phyloP scores from a whole-genome alignment of 2,113 vertebrate species.

The Rhegmatorhina hoffmannsi region DNA sequence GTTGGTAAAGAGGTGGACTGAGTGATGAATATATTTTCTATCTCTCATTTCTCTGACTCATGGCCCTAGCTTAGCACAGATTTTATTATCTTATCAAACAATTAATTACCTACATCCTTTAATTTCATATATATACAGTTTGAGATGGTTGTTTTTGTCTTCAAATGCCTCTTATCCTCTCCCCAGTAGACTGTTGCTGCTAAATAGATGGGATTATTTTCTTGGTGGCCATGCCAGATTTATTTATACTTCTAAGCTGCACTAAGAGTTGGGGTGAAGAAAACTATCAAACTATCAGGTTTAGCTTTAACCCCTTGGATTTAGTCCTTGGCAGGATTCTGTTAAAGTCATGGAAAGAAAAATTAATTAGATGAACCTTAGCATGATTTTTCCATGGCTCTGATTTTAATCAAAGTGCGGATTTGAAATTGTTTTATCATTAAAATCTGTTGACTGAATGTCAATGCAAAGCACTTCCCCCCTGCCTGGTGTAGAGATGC shows the following conservation, averaged over 20 bases:
- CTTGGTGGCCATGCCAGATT: conserved; percentile 21
- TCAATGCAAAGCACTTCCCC: background rate
- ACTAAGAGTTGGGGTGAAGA: conserved; percentile 5
- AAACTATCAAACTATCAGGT: background rate
- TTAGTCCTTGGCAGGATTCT: background rate
- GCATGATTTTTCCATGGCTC: conserved; percentile 49
- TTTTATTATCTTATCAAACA: conserved; percentile 51
- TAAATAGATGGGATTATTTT: conserved; percentile 56
- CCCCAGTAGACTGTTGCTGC: conserved; percentile 28
- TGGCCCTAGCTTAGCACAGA: conserved; percentile 6
- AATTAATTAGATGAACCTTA: conserved; percentile 39
- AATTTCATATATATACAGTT: conserved; percentile 21
- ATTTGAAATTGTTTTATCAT: conserved; percentile 59
- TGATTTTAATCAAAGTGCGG: conserved; percentile 64
- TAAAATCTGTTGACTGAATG: conserved; percentile 50
- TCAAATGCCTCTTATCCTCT: conserved; percentile 35
- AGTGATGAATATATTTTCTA: conserved; percentile 36
- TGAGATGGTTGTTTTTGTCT: conserved; percentile 36
- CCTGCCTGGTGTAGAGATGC: background rate
- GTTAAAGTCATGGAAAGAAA: background rate
- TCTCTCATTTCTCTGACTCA: conserved; percentile 55
- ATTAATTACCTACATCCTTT: conserved; percentile 57
- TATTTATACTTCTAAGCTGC: conserved; percentile 20
- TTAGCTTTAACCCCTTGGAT: background rate
- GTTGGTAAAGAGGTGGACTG: conserved; percentile 55